phyloP scores from a whole-genome alignment of 2,888 invertebrate genomes.

The Eilema depressum region DNA sequence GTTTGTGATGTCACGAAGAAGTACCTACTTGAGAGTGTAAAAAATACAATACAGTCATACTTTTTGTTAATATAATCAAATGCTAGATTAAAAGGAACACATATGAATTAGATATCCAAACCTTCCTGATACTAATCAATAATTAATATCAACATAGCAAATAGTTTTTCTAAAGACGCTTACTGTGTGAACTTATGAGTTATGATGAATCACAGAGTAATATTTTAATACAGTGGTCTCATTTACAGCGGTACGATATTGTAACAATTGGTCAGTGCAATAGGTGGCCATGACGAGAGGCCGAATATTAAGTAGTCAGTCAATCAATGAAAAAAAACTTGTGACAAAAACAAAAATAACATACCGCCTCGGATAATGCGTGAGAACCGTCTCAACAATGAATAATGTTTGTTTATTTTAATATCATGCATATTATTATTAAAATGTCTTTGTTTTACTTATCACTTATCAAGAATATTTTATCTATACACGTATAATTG shows the following conservation, averaged over 20 bases:
- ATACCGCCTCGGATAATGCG: constrained; percentile 35
- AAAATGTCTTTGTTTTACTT: neutral
- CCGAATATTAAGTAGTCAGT: constrained; percentile 45
- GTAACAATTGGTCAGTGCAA: constrained; percentile 56
- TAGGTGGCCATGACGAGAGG: constrained; percentile 63
- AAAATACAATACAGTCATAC: constrained; percentile 24
- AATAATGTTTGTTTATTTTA: constrained; percentile 18
- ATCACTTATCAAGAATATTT: neutral
- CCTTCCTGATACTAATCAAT: constrained; percentile 76
- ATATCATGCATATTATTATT: neutral
- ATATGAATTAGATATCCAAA: constrained; percentile 53
- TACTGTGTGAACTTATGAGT: constrained; percentile 58
- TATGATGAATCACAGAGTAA: constrained; percentile 62
- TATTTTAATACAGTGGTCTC: constrained; percentile 56
- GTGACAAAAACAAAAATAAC: constrained; percentile 52
- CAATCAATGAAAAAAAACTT: constrained; percentile 49
- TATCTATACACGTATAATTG: neutral
- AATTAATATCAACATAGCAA: constrained; percentile 71
- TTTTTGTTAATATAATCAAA: constrained; percentile 39
- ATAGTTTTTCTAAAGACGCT: constrained; percentile 63
- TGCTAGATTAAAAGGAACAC: constrained; percentile 39
- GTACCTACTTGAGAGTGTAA: constrained; percentile 16
- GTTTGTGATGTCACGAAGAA: constrained; percentile 25
- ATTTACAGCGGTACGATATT: constrained; percentile 57
- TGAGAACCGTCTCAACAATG: constrained; percentile 52